phyloP scores from a whole-genome alignment of 1,140 invertebrate species.

The Oncopodura yosiiana region DNA sequence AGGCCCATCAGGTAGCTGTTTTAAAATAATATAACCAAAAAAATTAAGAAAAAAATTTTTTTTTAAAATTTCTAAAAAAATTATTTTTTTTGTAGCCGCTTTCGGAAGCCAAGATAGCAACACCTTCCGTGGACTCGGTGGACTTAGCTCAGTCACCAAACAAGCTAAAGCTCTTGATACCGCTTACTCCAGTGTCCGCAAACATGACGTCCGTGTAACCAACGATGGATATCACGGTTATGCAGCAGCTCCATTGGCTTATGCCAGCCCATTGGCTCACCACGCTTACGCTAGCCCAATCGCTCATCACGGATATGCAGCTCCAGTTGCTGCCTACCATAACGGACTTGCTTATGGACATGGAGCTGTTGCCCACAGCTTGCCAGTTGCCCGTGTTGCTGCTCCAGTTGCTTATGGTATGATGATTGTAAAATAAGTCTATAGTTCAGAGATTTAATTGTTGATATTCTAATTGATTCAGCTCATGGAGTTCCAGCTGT shows the following conservation, averaged over 20 bases:
- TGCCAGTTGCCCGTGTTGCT: no score
- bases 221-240: conserved; percentile 38
- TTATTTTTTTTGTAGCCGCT: background rate
- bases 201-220: conserved; percentile 40
- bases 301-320: background rate
- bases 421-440: no score
- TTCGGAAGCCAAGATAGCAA: conserved; percentile 24
- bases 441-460: no score
- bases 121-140: conserved; percentile 28
- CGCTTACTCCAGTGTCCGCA: conserved; percentile 39
- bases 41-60: no score
- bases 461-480: no score
- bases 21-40: no score
- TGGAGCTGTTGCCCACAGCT: no score
- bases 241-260: conserved; percentile 2
- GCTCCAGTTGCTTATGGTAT: no score
- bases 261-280: background rate
- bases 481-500: background rate
- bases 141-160: conserved; percentile 27
- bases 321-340: conserved; percentile 4
- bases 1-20: no score
- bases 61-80: background rate
- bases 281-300: background rate
- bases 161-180: conserved; percentile 30
- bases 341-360: conserved; percentile 1